A percentile compares a stretch with the other conserved stretches of the same genome.
phyloP scores from a whole-genome alignment of 2,797 vertebrate species.

The Chelidonichthys spinosus region DNA sequence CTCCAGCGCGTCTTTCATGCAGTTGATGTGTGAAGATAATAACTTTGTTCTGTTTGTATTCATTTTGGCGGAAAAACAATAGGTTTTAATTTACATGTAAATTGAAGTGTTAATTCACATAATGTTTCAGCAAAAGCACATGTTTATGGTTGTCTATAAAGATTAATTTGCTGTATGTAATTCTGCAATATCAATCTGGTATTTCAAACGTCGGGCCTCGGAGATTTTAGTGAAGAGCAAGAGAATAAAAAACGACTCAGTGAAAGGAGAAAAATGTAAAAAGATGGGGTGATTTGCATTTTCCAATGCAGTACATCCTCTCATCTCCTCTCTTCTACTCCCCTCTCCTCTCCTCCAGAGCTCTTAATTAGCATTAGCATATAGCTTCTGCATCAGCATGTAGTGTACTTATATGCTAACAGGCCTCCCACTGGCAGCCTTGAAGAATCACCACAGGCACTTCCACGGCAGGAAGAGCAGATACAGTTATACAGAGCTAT shows the following conservation, averaged over 20 bases:
- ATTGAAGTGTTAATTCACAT: background rate
- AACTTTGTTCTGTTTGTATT: background rate
- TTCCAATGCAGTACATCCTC: background rate
- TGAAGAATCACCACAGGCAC: slow-evolving; percentile 80
- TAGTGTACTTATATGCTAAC: slow-evolving; percentile 84
- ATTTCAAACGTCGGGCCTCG: background rate
- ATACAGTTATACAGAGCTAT: slow-evolving; percentile 13
- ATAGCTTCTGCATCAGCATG: slow-evolving; percentile 81
- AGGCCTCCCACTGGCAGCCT: slow-evolving; percentile 75
- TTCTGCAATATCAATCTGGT: background rate
- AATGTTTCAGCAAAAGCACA: background rate
- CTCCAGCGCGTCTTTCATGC: background rate
- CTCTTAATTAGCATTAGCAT: slow-evolving; percentile 75
- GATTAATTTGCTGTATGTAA: background rate
- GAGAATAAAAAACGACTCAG: background rate
- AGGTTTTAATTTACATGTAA: background rate
- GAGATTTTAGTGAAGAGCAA: background rate
- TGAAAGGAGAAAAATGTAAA: too few relatives aligned
- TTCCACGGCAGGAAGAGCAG: slow-evolving; percentile 76
- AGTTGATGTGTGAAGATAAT: background rate
- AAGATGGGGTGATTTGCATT: background rate
- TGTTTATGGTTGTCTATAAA: background rate
- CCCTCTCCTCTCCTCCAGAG: slow-evolving; percentile 14
- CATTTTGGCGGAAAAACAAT: slow-evolving; percentile 9
- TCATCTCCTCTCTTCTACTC: slow-evolving; percentile 1